Evolutionary conservation across 2,113 vertebrate species (phyloP).

Genomic region (Myxocyprinus asiaticus): DNA sequence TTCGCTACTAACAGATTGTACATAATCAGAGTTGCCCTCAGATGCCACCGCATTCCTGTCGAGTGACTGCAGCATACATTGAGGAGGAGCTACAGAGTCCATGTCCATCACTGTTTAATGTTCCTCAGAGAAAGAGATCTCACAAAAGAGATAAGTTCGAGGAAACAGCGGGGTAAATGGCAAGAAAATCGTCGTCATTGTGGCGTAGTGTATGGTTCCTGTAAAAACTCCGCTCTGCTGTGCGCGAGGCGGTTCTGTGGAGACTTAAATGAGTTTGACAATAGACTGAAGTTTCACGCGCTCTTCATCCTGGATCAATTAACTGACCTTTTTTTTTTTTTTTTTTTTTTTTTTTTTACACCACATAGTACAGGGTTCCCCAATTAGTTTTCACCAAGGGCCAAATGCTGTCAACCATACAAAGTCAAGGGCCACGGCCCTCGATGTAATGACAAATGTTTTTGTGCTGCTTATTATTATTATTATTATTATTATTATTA

Average conservation of each 20-base stretch:
- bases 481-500: too few species aligned
- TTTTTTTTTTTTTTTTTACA: slow-evolving; percentile 4
- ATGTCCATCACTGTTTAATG: slow-evolving; percentile 30
- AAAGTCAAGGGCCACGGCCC: too few species aligned
- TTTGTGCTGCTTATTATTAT: too few species aligned
- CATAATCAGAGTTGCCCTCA: slow-evolving; percentile 43
- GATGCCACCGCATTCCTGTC: slow-evolving; percentile 46
- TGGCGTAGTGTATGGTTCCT: too few species aligned
- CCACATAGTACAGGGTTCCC: not conserved
- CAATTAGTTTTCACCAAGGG: too few species aligned
- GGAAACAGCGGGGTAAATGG: not conserved
- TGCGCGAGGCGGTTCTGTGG: not conserved
- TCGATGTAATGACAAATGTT: too few species aligned
- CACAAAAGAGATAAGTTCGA: not conserved
- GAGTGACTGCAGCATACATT: slow-evolving; percentile 22
- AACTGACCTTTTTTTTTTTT: not conserved
- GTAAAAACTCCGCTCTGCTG: too few species aligned
- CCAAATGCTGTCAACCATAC: too few species aligned
- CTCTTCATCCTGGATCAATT: slow-evolving; percentile 7
- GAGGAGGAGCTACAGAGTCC: slow-evolving; percentile 14
- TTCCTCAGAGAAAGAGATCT: too few species aligned
- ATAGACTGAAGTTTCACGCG: not conserved
- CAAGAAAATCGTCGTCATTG: too few species aligned
- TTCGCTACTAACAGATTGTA: slow-evolving; percentile 49
- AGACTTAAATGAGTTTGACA: not conserved